Evolutionary conservation across 2,113 vertebrate genomes (phyloP).

Genomic region (Prunella fulvescens): DNA sequence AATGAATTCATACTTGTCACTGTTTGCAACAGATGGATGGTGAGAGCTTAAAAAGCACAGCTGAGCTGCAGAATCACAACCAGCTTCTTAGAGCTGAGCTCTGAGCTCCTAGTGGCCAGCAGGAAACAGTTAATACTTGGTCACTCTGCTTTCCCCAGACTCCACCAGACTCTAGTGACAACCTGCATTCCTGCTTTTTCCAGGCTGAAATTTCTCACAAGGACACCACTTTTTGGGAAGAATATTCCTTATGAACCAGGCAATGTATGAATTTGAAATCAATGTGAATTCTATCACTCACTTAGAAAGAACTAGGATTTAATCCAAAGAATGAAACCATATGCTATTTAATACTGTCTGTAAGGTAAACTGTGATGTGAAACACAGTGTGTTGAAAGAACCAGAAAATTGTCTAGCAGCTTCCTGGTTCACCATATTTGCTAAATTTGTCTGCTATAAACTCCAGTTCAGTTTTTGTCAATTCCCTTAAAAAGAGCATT

Average conservation of each 20-base stretch:
- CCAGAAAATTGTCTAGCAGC: not conserved
- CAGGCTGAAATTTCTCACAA: not conserved
- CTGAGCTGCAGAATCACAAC: not conserved
- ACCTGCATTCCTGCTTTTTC: not conserved
- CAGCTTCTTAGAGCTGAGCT: not conserved
- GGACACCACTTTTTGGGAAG: rapidly evolving
- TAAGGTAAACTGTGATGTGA: constrained; percentile 23
- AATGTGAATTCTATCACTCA: not conserved
- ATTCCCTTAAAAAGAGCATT: not conserved
- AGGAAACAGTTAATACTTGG: not conserved
- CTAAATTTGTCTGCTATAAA: not conserved
- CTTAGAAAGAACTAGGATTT: not conserved
- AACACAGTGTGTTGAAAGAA: not conserved
- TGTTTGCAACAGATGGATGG: not conserved
- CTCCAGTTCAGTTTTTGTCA: not conserved
- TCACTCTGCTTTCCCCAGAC: not conserved
- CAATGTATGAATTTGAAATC: not conserved
- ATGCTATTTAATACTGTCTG: constrained; percentile 4
- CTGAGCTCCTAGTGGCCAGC: not conserved
- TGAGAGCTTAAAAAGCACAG: not conserved
- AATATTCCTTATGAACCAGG: not conserved
- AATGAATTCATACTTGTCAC: not conserved
- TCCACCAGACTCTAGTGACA: not conserved
- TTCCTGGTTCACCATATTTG: not conserved
- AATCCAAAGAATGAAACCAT: not conserved